Evolutionary conservation across 2,113 vertebrate species (phyloP).

Genomic region (Thalassoma bifasciatum): DNA sequence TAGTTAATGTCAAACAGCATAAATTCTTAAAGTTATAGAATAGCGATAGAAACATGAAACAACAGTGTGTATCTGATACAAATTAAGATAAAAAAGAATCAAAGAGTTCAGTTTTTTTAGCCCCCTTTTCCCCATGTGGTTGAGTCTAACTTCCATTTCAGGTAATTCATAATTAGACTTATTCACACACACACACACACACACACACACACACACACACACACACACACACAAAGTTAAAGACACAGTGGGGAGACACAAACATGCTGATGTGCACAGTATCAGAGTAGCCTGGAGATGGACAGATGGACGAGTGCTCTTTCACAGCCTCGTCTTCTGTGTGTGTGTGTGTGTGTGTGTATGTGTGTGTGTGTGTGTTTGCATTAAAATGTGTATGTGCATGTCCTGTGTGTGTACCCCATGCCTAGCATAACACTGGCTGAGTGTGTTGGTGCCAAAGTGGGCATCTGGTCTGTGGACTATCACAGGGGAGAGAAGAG

Average conservation of each 20-base stretch:
- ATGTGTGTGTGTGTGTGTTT: conserved; percentile 13
- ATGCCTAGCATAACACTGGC: conserved; percentile 55
- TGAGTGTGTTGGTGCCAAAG: conserved; percentile 67
- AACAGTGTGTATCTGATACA: too few relatives aligned
- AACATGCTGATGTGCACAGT: conserved; percentile 58
- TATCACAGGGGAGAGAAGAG: conserved; percentile 59
- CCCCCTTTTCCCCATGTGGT: too few relatives aligned
- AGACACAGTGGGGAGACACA: conserved; percentile 41
- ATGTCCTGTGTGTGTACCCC: conserved; percentile 16
- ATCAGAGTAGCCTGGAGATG: conserved; percentile 46
- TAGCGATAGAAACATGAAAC: too few relatives aligned
- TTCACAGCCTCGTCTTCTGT: conserved; percentile 64
- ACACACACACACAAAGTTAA: background rate
- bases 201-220: background rate
- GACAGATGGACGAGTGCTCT: conserved; percentile 73
- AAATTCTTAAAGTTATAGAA: too few relatives aligned
- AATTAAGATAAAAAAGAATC: too few relatives aligned
- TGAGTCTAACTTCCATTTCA: too few relatives aligned
- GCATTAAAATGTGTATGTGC: conserved; percentile 1
- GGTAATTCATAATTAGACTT: too few relatives aligned
- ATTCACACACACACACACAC: too few relatives aligned
- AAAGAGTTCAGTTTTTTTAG: too few relatives aligned
- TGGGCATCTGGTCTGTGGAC: conserved; percentile 77
- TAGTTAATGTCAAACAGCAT: too few relatives aligned
- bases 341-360: conserved; percentile 37